Evolutionary conservation across 2,888 invertebrate species (phyloP).

Genomic region (Amiota communis): DNA sequence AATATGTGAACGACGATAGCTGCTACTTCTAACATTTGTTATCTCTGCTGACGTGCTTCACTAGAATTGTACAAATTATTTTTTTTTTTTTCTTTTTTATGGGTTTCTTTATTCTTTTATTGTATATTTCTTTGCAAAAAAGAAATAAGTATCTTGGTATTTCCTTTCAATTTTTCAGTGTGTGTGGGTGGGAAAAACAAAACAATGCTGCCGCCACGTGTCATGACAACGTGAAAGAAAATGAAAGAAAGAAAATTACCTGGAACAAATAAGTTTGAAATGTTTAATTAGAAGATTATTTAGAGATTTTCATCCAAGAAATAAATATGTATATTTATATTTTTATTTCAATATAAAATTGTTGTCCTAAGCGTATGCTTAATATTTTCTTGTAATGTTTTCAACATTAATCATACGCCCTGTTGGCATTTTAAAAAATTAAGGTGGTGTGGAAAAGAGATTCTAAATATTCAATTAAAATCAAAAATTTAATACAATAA

Average conservation of each 20-base stretch:
- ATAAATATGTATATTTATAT: no score
- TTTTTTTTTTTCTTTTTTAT: no score
- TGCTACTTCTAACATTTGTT: constrained; percentile 2
- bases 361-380: neutral
- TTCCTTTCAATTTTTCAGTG: neutral
- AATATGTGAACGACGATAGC: no score
- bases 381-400: neutral
- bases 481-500: no score
- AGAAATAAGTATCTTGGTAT: neutral
- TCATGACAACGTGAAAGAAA: neutral
- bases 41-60: constrained; percentile 14
- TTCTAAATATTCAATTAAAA: no score
- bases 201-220: neutral
- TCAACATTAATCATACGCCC: constrained; percentile 3
- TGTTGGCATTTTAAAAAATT: neutral
- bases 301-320: no score
- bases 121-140: neutral
- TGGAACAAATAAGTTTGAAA: neutral
- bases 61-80: no score
- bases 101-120: constrained; percentile 1
- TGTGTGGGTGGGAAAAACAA: neutral
- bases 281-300: no score
- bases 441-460: no score
- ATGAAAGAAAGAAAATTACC: neutral
- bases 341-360: no score